Base-by-base conservation (phyloP, 2,113 vertebrate species). In the Edolisoma coerulescens region DNA sequence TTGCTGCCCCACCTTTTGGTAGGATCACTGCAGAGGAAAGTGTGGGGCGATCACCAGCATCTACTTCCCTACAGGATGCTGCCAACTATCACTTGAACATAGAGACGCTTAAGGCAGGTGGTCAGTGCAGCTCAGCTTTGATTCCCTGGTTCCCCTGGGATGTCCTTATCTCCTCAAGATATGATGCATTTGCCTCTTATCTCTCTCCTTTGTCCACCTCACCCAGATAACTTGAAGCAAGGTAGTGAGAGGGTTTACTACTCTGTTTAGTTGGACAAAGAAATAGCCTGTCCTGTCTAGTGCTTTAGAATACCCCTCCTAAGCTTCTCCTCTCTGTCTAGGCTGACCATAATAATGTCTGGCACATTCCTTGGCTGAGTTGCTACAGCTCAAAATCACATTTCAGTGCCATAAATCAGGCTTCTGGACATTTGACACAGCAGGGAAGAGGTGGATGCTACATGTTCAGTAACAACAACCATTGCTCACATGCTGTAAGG, bases 281-380 rank as follows among this genome's bases (percentile, higher is more conserved):
- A 68, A 61, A 24, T 33, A 35, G 6, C 32, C 23, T 79, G 5
- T 65, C 20, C n/a, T 53, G 32, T 69, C 23, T 54, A 7, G 9
- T 60, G 35, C 45, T 69, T 64, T 59, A 35, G 21, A 64, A 53
- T 32, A 35, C 16, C 20, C 50, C 26, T 28, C 23, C 41, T 35
- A 42, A 45, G 27, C 10, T 37, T 63, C 44, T 79, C 16, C 37
- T 68, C 11, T 67, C 52, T 50, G 3, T n/a, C 52, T 81, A 73
- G 47, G 19, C 26, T 3, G 0, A 41, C 18, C 6, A 10, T 4
- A 24, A 22, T 0, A 0, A 85, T 20, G 20, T 56, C 49, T 37
- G 73, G 28, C 14, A 78, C 16, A 23, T 52, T 63, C 39, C 18
- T 30, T 71, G 18, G 4, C 35, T 61, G 52, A 77, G 53, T 6